Conservation (phyloP, 1,140 invertebrate species). For the Reticulitermes speratus region DNA sequence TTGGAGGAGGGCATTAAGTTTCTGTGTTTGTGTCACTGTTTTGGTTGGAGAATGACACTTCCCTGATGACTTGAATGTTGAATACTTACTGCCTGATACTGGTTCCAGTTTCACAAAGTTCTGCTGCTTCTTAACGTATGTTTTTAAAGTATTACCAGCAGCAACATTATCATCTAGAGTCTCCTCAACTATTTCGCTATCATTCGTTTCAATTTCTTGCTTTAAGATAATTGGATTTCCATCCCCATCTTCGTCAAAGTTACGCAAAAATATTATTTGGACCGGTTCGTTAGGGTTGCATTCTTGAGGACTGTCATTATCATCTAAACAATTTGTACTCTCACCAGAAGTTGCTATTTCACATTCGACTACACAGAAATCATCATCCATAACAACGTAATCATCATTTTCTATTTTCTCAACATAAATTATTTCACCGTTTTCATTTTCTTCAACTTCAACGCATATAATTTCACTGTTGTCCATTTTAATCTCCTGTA, state of each 20-base stretch:
- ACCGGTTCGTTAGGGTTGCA: not conserved
- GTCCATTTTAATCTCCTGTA: not conserved
- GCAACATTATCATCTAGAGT: not conserved
- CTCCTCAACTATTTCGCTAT: not conserved
- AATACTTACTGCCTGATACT: not conserved
- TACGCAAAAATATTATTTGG: constrained; percentile 26
- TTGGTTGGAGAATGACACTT: not conserved
- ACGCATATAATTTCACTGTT: constrained; percentile 23
- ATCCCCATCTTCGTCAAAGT: constrained; percentile 19
- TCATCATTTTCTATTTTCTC: constrained; percentile 20
- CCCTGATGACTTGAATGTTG: not conserved
- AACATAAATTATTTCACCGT: constrained; percentile 25
- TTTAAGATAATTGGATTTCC: not conserved
- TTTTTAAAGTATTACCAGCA: not conserved
- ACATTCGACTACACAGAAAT: constrained; percentile 22
- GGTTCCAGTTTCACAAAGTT: constrained; percentile 5
- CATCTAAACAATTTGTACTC: not conserved
- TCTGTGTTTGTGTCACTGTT: not conserved
- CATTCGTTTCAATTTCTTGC: not conserved
- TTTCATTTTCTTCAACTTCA: constrained; percentile 28
- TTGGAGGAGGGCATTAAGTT: constrained; percentile 19
- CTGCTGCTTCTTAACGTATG: not conserved
- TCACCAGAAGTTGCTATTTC: constrained; percentile 12
- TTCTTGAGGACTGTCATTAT: not conserved
- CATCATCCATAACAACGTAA: constrained; percentile 24